Evolutionary conservation across 2,113 vertebrate genomes (phyloP), one percentile per base, ranked within the genome.

Genomic region (Syngnathus floridae): DNA sequence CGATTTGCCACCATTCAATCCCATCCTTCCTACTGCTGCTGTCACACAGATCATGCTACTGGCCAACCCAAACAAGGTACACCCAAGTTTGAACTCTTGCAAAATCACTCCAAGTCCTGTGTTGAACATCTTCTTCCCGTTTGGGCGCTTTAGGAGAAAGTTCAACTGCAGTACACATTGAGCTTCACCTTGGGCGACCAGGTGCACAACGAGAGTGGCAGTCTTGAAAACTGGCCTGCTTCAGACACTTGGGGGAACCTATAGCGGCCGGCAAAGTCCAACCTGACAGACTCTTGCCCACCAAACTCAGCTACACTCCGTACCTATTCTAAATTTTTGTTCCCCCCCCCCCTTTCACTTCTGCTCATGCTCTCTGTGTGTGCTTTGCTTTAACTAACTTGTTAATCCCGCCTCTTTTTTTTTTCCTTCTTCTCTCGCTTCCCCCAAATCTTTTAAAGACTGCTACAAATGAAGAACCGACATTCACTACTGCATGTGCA

Each of bases 41-140:
- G 90, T 99, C 88, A 99, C 97, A 64, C 97, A 99, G 86, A 93
- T 99, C 82, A 86, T 99, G 82, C 92, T 99, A 73, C 92, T 99
- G 0, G 95, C 95, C 64, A 99, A 98, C 86, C 96, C 95, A 64
- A 92, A 93, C 88, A 97, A 95, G 94, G 97, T 97, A 81, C 36
- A 45, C 26, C 1, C 43, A 46, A 14, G 13, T 31, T 31, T 31
- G 2, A 31, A 31, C 26, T 31, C 26, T 31, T 31, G 0, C 26
- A 31, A 31, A 31, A 31, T 31, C 26, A 26, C 1, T 26, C 26
- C 26, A 26, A 26, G 26, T 26, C 26, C 26, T 31, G 4, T 45
- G 4, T 0, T 26, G 13, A 26, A 26, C 51, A 54, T 46, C 26
- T 26, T 19, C 1, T 49, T 36, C 1, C 1, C 61, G 22, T 65